These are phyloP conservation scores for Syrista parreyssii DNA, from an alignment of 2,888 invertebrate species.

Conservation along the genomic window DNA sequence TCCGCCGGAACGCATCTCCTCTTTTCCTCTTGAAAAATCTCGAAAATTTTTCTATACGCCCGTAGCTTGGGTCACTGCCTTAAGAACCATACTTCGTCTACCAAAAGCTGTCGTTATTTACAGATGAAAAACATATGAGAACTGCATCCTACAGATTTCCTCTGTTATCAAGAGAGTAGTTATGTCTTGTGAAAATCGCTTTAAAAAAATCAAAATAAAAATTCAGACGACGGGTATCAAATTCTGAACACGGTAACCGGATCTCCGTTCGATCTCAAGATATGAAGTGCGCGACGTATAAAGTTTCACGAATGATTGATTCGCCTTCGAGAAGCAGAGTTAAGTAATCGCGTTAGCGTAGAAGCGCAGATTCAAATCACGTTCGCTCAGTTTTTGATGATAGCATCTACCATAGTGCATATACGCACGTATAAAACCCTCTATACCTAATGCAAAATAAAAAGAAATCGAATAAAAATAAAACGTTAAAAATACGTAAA, in stretches of 20 bases:
- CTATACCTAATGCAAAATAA: neutral
- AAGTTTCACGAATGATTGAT: conserved; percentile 43
- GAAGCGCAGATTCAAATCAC: neutral
- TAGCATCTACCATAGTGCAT: neutral
- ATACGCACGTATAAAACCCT: no score
- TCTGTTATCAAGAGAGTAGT: neutral
- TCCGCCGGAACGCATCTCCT: conserved; percentile 25
- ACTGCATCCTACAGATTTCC: neutral
- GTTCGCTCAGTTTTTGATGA: neutral
- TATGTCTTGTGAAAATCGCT: conserved; percentile 13
- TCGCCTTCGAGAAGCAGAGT: conserved; percentile 7
- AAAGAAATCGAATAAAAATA: neutral
- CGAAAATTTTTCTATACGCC: neutral
- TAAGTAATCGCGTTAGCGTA: neutral
- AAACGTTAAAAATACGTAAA: neutral
- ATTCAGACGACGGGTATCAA: conserved; percentile 25
- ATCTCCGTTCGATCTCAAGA: conserved; percentile 30
- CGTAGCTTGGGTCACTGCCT: conserved; percentile 29
- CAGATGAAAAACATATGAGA: neutral
- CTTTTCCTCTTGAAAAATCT: neutral
- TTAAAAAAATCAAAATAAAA: conserved; percentile 19
- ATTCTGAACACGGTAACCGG: conserved; percentile 28
- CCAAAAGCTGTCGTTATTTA: neutral
- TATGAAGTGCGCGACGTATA: conserved; percentile 24
- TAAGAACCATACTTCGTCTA: conserved; percentile 38